Percentiles rank a stretch among this genome's conserved stretches.
Evolutionary conservation across 2,888 invertebrate genomes (phyloP).

Genomic region (Helobdella robusta): DNA sequence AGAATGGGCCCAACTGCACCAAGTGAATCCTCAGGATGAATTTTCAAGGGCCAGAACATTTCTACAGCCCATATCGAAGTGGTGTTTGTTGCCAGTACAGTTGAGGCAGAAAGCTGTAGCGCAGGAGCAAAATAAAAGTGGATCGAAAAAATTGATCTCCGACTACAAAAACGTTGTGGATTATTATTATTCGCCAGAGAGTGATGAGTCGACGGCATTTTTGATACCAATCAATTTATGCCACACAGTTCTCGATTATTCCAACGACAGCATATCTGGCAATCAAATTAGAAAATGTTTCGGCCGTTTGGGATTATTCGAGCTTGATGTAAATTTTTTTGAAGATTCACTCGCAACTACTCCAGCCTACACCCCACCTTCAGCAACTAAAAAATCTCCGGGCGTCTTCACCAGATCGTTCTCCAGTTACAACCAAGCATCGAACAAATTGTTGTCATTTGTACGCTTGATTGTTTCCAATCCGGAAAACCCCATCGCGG

Average conservation of each 20-base stretch:
- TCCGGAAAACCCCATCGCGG: conserved; percentile 31
- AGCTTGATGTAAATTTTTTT: conserved; percentile 32
- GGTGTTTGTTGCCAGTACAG: conserved; percentile 34
- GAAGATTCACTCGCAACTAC: conserved; percentile 28
- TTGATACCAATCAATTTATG: conserved; percentile 34
- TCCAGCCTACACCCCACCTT: background rate
- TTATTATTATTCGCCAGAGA: background rate
- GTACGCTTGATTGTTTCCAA: conserved; percentile 31
- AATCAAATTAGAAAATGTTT: conserved; percentile 32
- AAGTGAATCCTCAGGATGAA: conserved; percentile 19
- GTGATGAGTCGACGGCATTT: conserved; percentile 17
- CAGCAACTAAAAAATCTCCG: conserved; percentile 1
- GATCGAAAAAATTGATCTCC: background rate
- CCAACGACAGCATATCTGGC: conserved; percentile 33
- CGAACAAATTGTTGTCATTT: conserved; percentile 23
- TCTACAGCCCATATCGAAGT: conserved; percentile 32
- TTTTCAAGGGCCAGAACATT: conserved; percentile 22
- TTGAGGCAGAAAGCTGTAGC: conserved; percentile 19
- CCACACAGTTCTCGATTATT: conserved; percentile 35
- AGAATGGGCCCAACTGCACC: background rate
- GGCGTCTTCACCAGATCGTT: background rate
- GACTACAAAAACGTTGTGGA: background rate
- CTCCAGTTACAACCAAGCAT: background rate
- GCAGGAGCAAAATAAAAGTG: background rate
- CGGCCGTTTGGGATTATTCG: conserved; percentile 34